phyloP scores from a whole-genome alignment of 2,797 vertebrate species.

The Tarsius wallacei region DNA sequence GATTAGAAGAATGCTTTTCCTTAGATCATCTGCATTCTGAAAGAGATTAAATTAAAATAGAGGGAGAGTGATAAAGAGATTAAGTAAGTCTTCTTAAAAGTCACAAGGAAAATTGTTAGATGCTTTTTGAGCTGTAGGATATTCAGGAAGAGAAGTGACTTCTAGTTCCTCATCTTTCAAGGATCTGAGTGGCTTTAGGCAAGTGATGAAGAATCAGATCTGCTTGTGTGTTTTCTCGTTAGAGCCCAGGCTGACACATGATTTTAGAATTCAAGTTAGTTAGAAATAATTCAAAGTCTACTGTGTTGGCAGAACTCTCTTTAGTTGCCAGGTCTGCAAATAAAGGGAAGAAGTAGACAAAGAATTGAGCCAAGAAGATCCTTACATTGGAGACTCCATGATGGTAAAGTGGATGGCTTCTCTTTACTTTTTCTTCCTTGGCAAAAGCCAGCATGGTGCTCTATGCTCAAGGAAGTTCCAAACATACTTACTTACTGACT shows the following conservation, averaged over 20 bases:
- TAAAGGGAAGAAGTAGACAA: background rate
- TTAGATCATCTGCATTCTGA: background rate
- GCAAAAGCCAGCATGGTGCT: background rate
- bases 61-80: background rate
- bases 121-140: conserved; percentile 17
- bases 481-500: background rate
- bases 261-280: conserved; percentile 67
- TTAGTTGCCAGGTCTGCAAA: conserved; percentile 49
- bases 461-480: background rate
- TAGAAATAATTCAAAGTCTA: conserved; percentile 63
- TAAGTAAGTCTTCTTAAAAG: conserved; percentile 19
- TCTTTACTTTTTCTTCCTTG: background rate
- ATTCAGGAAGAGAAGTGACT: conserved; percentile 50
- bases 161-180: conserved; percentile 76
- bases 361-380: background rate
- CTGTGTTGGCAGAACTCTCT: conserved; percentile 47
- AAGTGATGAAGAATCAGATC: conserved; percentile 16
- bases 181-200: conserved; percentile 60
- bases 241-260: conserved; percentile 63
- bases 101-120: conserved; percentile 48
- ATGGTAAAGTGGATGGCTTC: background rate
- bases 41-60: background rate
- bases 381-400: background rate
- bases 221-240: conserved; percentile 74
- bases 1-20: background rate